These are phyloP conservation scores for Diachrysia chrysitis DNA, from an alignment of 2,888 invertebrate genomes.

Conservation along the genomic window DNA sequence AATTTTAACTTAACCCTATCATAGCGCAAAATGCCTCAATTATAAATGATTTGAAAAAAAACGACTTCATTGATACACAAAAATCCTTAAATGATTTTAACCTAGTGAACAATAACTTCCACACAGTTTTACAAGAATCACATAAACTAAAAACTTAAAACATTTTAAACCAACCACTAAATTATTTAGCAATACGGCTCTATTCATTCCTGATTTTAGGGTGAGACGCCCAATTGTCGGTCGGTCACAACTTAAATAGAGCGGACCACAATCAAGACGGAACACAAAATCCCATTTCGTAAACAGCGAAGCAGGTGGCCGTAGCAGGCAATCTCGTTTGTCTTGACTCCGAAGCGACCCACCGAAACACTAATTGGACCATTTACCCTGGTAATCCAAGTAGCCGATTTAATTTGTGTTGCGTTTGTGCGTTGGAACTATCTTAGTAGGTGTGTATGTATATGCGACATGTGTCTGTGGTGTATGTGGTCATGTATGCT, in stretches of 20 bases:
- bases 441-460: conserved; percentile 11
- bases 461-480: not conserved
- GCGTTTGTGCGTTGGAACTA: conserved; percentile 62
- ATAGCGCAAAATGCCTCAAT: too few relatives aligned
- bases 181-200: conserved; percentile 27
- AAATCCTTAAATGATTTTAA: too few relatives aligned
- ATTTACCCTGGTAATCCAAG: conserved; percentile 85
- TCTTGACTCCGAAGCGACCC: conserved; percentile 74
- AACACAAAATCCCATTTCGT: conserved; percentile 69
- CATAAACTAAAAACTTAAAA: not conserved
- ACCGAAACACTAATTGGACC: conserved; percentile 85
- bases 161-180: conserved; percentile 17
- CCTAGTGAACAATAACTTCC: not conserved
- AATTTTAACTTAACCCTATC: too few relatives aligned
- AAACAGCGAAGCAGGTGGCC: conserved; percentile 78
- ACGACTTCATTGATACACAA: too few relatives aligned
- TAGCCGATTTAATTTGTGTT: conserved; percentile 82
- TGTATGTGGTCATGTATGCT: not conserved
- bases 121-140: too few relatives aligned
- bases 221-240: conserved; percentile 60
- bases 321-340: conserved; percentile 82
- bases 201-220: conserved; percentile 56
- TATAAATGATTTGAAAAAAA: too few relatives aligned
- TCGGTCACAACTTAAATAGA: conserved; percentile 64
- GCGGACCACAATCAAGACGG: conserved; percentile 73